Conservation (phyloP, 1,140 invertebrate species). For the Cydia amplana region DNA sequence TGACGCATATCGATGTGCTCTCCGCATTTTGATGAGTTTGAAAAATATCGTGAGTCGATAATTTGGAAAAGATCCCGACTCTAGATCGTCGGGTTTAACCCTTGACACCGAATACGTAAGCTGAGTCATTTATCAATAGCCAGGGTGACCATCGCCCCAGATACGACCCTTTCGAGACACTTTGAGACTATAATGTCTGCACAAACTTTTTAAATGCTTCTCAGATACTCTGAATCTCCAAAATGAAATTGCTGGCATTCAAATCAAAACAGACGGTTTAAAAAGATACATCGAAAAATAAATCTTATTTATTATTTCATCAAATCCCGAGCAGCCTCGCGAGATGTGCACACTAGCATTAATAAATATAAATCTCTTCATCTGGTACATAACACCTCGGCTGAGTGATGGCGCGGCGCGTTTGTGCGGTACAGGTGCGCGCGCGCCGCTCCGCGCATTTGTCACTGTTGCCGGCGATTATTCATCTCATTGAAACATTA, state of each 20-base stretch:
- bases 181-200: not conserved
- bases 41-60: slow-evolving; percentile 52
- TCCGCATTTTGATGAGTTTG: slow-evolving; percentile 39
- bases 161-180: not conserved
- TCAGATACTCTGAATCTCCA: not conserved
- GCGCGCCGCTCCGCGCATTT: slow-evolving; percentile 66
- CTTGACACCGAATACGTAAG: slow-evolving; percentile 67
- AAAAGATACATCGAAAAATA: not conserved
- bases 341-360: slow-evolving; percentile 50
- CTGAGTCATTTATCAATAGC: slow-evolving; percentile 69
- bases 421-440: slow-evolving; percentile 70
- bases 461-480: slow-evolving; percentile 75
- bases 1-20: slow-evolving; percentile 53
- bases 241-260: not conserved
- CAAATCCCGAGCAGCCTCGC: slow-evolving; percentile 30
- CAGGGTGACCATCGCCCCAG: slow-evolving; percentile 51
- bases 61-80: slow-evolving; percentile 65
- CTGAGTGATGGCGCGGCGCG: slow-evolving; percentile 71
- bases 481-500: slow-evolving; percentile 79
- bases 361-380: slow-evolving; percentile 77
- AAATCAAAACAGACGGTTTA: not conserved
- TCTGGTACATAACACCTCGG: slow-evolving; percentile 59
- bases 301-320: slow-evolving; percentile 20
- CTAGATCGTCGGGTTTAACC: slow-evolving; percentile 70
- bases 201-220: not conserved